Conservation (phyloP, 2,888 invertebrate genomes). For the Colostygia pectinataria region DNA sequence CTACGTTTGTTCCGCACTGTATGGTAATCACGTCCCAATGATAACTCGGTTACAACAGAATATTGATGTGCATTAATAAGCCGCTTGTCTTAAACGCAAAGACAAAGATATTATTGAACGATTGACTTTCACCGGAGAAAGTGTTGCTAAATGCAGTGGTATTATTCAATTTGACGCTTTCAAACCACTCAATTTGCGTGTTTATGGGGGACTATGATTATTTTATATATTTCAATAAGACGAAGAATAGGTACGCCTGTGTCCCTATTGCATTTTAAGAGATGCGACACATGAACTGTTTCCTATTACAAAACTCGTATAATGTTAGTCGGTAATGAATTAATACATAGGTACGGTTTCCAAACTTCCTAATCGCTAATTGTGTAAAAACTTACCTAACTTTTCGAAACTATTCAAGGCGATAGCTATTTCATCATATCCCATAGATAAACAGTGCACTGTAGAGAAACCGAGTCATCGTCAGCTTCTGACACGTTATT, state of each 20-base stretch:
- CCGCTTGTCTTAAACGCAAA: slow-evolving; percentile 50
- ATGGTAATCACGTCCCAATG: slow-evolving; percentile 36
- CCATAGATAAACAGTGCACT: slow-evolving; percentile 18
- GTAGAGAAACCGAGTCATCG: slow-evolving; percentile 38
- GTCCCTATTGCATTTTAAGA: neutral
- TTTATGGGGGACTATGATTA: slow-evolving; percentile 42
- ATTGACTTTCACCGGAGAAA: slow-evolving; percentile 79
- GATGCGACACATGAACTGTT: neutral
- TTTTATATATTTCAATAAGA: slow-evolving; percentile 21
- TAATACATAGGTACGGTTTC: slow-evolving; percentile 8
- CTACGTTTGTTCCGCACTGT: slow-evolving; percentile 25
- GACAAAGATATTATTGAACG: slow-evolving; percentile 73
- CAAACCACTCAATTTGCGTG: slow-evolving; percentile 57
- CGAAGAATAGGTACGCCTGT: no score
- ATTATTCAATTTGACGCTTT: slow-evolving; percentile 71
- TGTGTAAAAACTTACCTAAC: slow-evolving; percentile 1
- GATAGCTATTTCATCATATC: slow-evolving; percentile 30
- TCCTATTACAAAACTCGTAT: slow-evolving; percentile 3
- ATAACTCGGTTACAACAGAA: slow-evolving; percentile 25
- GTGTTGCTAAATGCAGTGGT: slow-evolving; percentile 68
- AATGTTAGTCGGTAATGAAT: slow-evolving; percentile 6
- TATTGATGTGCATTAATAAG: slow-evolving; percentile 42
- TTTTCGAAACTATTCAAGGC: neutral
- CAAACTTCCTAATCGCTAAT: neutral
- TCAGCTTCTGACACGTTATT: slow-evolving; percentile 27